Evolutionary conservation across 2,113 vertebrate genomes (phyloP).

Genomic region (Pitta sordida): DNA sequence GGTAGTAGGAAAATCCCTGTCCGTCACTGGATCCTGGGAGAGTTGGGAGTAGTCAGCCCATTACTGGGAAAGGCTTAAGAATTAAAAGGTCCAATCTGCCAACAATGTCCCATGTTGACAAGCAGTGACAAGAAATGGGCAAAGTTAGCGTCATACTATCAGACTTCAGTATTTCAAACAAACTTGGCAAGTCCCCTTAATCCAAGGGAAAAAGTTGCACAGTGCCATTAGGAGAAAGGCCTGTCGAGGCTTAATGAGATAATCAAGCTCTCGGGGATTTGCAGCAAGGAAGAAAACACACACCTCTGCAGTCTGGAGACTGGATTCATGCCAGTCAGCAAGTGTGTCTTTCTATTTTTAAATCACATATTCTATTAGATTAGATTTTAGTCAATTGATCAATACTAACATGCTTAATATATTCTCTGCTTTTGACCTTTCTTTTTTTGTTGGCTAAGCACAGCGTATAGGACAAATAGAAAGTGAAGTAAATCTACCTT

Average conservation of each 20-base stretch:
- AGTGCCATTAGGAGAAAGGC: neutral
- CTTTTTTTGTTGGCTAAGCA: neutral
- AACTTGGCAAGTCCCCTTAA: neutral
- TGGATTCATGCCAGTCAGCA: neutral
- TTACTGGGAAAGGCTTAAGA: neutral
- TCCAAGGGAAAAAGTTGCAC: neutral
- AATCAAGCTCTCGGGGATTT: neutral
- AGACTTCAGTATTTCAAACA: neutral
- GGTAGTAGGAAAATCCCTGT: neutral
- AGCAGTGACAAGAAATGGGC: neutral
- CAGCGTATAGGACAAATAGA: neutral
- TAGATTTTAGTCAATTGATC: constrained; percentile 5
- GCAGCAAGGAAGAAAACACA: neutral
- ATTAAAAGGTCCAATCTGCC: neutral
- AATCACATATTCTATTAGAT: neutral
- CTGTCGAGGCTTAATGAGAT: neutral
- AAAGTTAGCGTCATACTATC: neutral
- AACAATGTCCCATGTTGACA: neutral
- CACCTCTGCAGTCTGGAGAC: neutral
- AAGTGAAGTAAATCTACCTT: neutral
- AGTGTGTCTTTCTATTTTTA: rapidly evolving
- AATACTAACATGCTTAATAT: constrained; percentile 25
- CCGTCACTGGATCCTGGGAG: neutral
- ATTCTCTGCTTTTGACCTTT: neutral
- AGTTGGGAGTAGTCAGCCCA: neutral